Percentiles rank a stretch among this genome's conserved stretches.
Conservation (phyloP, 2,113 vertebrate species). For the Rhinichthys klamathensis region DNA sequence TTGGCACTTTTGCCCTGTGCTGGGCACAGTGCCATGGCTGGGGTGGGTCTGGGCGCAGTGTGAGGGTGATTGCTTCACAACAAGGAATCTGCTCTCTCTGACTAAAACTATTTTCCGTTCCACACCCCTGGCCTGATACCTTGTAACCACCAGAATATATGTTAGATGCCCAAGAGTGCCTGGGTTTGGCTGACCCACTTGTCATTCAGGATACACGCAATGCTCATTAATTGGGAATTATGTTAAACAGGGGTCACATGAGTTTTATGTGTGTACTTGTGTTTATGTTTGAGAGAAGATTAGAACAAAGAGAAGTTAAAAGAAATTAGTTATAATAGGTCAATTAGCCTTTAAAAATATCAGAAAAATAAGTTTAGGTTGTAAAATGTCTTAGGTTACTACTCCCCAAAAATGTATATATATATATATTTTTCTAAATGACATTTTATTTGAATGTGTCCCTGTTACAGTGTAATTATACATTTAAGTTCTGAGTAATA, state of each 20-base stretch:
- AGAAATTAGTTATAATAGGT: background rate
- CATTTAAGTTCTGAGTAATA: too few relatives aligned
- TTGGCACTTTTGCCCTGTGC: conserved; percentile 66
- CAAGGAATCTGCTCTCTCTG: conserved; percentile 52
- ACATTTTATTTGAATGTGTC: too few relatives aligned
- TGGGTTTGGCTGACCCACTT: conserved; percentile 8
- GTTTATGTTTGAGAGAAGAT: background rate
- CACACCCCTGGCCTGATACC: conserved; percentile 17
- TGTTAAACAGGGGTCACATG: background rate
- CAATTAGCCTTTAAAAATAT: background rate
- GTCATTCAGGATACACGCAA: background rate
- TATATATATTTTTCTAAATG: background rate
- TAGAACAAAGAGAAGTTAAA: background rate
- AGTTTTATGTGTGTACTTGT: conserved; percentile 31
- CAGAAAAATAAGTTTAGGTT: background rate
- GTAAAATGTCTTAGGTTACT: background rate
- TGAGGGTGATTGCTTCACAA: conserved; percentile 10
- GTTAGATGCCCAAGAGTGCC: conserved; percentile 7
- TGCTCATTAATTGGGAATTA: background rate
- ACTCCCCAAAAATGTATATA: background rate
- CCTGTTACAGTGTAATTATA: too few relatives aligned
- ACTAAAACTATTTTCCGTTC: conserved; percentile 51
- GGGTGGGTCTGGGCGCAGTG: conserved; percentile 7
- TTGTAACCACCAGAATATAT: background rate
- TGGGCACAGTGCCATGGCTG: conserved; percentile 22